Evolutionary conservation across 2,797 vertebrate species (phyloP).

Genomic region (Melanotaenia pygmaea): DNA sequence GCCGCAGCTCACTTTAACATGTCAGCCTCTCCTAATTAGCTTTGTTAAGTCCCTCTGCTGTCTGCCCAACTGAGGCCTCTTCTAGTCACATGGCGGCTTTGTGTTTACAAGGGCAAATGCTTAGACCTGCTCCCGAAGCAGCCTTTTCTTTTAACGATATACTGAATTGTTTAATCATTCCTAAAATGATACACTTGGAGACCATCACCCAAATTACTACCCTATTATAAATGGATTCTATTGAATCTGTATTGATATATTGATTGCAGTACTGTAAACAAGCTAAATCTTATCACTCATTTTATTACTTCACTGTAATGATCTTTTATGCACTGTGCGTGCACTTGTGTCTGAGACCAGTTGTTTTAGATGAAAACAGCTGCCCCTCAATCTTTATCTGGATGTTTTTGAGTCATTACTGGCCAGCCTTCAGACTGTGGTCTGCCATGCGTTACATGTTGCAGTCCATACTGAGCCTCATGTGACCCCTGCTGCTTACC

Average conservation of each 20-base stretch:
- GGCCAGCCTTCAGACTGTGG: conserved; percentile 78
- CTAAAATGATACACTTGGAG: conserved; percentile 49
- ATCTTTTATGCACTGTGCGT: conserved; percentile 35
- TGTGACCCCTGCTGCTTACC: conserved; percentile 88
- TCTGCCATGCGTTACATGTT: conserved; percentile 80
- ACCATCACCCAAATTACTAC: conserved; percentile 35
- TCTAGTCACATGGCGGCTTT: conserved; percentile 77
- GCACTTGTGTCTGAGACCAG: conserved; percentile 29
- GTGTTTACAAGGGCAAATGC: conserved; percentile 76
- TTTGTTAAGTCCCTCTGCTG: conserved; percentile 85
- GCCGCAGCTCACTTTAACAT: conserved; percentile 85
- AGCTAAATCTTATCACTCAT: conserved; percentile 39
- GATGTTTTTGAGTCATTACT: conserved; percentile 81
- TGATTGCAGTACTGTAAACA: conserved; percentile 60
- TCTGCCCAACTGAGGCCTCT: conserved; percentile 81
- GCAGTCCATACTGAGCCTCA: conserved; percentile 80
- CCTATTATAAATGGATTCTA: conserved; percentile 52
- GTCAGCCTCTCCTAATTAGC: conserved; percentile 87
- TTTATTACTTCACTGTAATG: conserved; percentile 47
- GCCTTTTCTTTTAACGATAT: conserved; percentile 41
- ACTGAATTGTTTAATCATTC: conserved; percentile 52
- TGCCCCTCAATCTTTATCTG: conserved; percentile 78
- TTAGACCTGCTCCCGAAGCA: conserved; percentile 67
- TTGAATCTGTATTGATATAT: conserved; percentile 72
- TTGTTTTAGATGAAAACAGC: conserved; percentile 70